Conservation (phyloP, 2,797 vertebrate genomes). For the Onychomys arenicola region DNA sequence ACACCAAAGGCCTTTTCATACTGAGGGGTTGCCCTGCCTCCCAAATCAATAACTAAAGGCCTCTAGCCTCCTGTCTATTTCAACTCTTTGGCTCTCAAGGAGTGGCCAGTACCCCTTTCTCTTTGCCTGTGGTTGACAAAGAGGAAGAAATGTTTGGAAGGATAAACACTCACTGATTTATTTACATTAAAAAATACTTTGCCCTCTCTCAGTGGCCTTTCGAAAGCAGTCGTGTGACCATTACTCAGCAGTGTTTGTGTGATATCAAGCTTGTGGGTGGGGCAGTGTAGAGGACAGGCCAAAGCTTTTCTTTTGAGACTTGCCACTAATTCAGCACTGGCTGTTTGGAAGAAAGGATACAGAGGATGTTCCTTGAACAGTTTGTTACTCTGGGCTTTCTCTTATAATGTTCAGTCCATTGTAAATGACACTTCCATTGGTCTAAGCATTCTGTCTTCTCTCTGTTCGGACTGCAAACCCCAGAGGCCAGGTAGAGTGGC, state of each 20-base stretch:
- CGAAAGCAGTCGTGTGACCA: conserved; percentile 40
- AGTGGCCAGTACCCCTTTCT: neutral
- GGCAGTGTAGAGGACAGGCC: neutral
- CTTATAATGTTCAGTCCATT: neutral
- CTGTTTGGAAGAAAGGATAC: neutral
- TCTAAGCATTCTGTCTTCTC: neutral
- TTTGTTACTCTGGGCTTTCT: neutral
- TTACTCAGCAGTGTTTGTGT: neutral
- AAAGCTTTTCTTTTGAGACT: neutral
- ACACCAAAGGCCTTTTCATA: neutral
- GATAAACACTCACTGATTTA: conserved; percentile 39
- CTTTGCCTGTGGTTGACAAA: conserved; percentile 13
- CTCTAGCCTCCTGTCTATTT: neutral
- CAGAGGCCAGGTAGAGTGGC: neutral
- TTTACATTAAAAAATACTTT: conserved; percentile 55
- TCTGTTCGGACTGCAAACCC: neutral
- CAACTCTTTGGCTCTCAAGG: neutral
- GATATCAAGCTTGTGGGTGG: neutral
- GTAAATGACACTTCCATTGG: neutral
- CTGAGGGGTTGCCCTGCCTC: neutral
- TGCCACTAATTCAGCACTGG: neutral
- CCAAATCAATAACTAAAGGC: neutral
- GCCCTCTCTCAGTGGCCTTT: neutral
- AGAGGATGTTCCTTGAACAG: neutral
- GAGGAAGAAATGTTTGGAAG: neutral